Percentiles rank a stretch among this genome's conserved stretches.
Conservation (phyloP, 2,888 invertebrate genomes). For the Yponomeuta evonymella region DNA sequence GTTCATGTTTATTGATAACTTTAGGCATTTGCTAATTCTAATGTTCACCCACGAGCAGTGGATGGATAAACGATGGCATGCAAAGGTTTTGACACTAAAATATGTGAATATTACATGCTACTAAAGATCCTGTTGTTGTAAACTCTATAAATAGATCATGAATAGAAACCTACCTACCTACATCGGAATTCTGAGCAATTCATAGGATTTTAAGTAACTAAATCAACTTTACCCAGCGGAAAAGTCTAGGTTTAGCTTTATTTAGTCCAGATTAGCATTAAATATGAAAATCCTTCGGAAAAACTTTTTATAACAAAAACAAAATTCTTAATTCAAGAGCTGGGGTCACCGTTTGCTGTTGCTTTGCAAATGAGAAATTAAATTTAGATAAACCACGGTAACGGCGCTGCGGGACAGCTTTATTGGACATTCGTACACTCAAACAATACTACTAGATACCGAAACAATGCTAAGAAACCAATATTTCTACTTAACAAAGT, state of each 20-base stretch:
- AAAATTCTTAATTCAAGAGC: constrained; percentile 2
- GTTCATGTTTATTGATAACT: background rate
- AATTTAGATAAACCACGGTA: background rate
- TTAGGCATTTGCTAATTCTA: background rate
- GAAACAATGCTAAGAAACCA: too few species aligned
- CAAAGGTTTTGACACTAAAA: background rate
- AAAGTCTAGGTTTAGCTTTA: background rate
- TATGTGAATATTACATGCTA: background rate
- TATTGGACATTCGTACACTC: too few species aligned
- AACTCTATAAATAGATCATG: background rate
- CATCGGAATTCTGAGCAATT: too few species aligned
- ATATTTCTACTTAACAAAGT: too few species aligned
- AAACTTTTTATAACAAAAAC: background rate
- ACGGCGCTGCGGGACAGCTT: background rate
- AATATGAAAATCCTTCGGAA: background rate
- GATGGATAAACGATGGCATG: background rate
- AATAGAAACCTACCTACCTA: background rate
- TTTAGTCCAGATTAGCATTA: background rate
- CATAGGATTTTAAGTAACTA: too few species aligned
- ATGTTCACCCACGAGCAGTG: background rate
- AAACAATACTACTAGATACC: too few species aligned
- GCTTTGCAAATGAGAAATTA: background rate
- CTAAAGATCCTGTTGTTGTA: background rate
- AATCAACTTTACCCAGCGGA: too few species aligned
- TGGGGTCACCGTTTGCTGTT: background rate